These are phyloP conservation scores for Perizoma flavofasciatum DNA, from an alignment of 2,888 invertebrate genomes.

Conservation along the genomic window DNA sequence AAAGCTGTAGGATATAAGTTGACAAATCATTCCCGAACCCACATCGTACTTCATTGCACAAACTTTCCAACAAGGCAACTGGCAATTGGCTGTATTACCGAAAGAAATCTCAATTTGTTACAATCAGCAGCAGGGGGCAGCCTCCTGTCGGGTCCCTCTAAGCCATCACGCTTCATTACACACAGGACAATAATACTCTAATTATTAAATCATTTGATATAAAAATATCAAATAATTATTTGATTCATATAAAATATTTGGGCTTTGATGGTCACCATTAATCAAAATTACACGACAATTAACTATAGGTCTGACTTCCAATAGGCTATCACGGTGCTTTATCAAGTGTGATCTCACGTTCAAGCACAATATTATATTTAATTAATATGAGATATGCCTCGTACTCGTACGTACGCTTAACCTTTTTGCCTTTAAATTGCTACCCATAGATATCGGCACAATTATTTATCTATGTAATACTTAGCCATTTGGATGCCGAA, in stretches of 20 bases:
- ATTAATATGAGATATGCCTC: constrained; percentile 53
- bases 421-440: constrained; percentile 51
- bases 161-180: constrained; percentile 64
- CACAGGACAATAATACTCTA: constrained; percentile 77
- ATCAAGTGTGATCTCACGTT: constrained; percentile 49
- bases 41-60: constrained; percentile 51
- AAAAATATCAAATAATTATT: too few relatives aligned
- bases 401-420: constrained; percentile 43
- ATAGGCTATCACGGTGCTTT: constrained; percentile 33
- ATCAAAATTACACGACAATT: constrained; percentile 53
- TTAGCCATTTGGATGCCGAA: constrained; percentile 57
- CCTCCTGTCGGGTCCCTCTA: constrained; percentile 51
- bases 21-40: constrained; percentile 63
- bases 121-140: constrained; percentile 67
- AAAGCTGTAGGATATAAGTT: constrained; percentile 37
- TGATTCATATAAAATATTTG: constrained; percentile 57
- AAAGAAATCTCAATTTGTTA: constrained; percentile 77
- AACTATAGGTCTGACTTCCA: constrained; percentile 39
- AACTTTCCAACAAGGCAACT: constrained; percentile 46
- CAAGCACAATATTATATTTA: constrained; percentile 43
- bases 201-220: constrained; percentile 78
- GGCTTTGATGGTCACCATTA: constrained; percentile 65
- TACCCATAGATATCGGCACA: constrained; percentile 54
- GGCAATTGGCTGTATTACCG: constrained; percentile 52
- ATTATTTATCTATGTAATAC: constrained; percentile 51